These are phyloP conservation scores for Catharus minimus DNA, from an alignment of 2,113 vertebrate genomes.

Conservation along the genomic window DNA sequence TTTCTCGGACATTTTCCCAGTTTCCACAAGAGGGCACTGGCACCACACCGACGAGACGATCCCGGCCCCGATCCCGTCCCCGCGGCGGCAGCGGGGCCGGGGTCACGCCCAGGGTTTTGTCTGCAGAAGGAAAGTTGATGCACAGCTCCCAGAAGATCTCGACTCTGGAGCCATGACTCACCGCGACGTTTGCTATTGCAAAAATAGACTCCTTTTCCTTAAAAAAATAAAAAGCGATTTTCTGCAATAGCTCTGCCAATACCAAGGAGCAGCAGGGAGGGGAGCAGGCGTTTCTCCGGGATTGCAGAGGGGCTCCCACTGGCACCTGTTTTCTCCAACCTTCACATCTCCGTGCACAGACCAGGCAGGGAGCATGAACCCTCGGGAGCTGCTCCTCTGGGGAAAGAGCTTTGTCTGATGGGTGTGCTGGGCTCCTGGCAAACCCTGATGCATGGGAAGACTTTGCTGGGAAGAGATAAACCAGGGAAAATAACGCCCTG, in stretches of 20 bases:
- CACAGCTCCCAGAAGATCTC: neutral
- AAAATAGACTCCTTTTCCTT: neutral
- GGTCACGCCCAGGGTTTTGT: fast-evolving
- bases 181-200: neutral
- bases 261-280: fast-evolving
- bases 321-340: neutral
- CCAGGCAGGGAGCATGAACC: neutral
- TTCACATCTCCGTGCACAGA: neutral
- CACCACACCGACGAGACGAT: neutral
- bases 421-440: neutral
- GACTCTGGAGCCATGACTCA: neutral
- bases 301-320: neutral
- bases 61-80: neutral
- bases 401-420: neutral
- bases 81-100: neutral
- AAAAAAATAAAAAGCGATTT: neutral
- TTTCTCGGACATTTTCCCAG: neutral
- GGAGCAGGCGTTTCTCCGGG: fast-evolving
- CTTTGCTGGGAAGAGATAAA: neutral
- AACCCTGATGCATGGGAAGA: neutral
- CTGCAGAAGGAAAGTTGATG: neutral
- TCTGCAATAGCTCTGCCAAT: neutral
- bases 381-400: neutral
- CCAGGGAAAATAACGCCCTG: neutral
- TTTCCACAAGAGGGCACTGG: slow-evolving; percentile 68